phyloP scores from a whole-genome alignment of 2,888 invertebrate genomes.

The Norana najaformis region DNA sequence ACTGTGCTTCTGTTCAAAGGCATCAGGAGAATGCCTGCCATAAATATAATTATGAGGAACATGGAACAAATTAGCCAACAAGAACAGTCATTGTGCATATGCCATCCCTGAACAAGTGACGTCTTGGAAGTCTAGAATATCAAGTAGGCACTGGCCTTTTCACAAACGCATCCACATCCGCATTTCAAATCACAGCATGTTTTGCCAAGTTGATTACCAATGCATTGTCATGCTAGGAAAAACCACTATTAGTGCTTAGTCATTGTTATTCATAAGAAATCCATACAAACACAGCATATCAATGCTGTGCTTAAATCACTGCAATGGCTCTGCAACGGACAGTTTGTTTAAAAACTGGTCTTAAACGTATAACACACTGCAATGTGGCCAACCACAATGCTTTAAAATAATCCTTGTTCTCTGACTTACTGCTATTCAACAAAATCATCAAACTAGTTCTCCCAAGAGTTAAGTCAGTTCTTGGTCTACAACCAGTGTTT shows the following conservation, averaged over 20 bases:
- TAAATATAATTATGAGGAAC: not conserved
- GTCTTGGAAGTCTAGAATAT: constrained; percentile 1
- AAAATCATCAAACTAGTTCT: not conserved
- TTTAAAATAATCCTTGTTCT: not conserved
- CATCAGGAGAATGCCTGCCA: not conserved
- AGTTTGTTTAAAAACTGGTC: too few relatives aligned
- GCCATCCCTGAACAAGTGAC: not conserved
- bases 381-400: not conserved
- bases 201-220: not conserved
- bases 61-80: not conserved
- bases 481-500: not conserved
- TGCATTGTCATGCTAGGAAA: too few relatives aligned
- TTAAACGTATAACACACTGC: not conserved
- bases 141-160: constrained; percentile 4
- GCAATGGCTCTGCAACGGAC: too few relatives aligned
- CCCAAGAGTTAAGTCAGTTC: not conserved
- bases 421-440: not conserved
- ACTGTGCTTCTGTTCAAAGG: not conserved
- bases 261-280: not conserved
- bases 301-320: not conserved
- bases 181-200: too few relatives aligned
- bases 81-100: not conserved
- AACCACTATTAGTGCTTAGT: too few relatives aligned
- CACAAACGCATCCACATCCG: not conserved
- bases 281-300: constrained; percentile 1